These are phyloP conservation scores for Cryptophagus acutangulus DNA, from an alignment of 2,888 invertebrate species.

Conservation along the genomic window DNA sequence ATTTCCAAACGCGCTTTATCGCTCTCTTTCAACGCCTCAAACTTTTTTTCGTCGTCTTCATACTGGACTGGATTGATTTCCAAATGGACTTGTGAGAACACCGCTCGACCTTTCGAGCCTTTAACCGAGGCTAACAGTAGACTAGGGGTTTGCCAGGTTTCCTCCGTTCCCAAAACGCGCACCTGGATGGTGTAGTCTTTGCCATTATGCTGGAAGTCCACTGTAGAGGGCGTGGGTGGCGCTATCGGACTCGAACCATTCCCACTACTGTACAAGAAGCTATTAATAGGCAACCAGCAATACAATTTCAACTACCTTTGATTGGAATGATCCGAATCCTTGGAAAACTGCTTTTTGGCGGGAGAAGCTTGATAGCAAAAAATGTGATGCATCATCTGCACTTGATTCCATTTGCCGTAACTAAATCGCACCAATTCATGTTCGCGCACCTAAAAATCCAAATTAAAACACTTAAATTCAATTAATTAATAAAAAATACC, in stretches of 20 bases:
- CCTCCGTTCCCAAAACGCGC: conserved; percentile 74
- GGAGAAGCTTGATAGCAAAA: conserved; percentile 86
- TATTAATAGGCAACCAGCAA: not conserved
- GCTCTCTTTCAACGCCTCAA: conserved; percentile 54
- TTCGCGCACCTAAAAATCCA: conserved; percentile 60
- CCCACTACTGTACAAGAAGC: conserved; percentile 27
- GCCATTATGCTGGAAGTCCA: conserved; percentile 49
- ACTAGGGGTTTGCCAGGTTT: conserved; percentile 84
- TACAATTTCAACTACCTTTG: conserved; percentile 21
- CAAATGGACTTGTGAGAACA: conserved; percentile 82
- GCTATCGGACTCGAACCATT: conserved; percentile 45
- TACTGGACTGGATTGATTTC: conserved; percentile 71
- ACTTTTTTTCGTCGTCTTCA: conserved; percentile 58
- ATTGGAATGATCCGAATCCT: conserved; percentile 56
- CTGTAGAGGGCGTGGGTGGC: conserved; percentile 43
- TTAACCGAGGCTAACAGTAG: conserved; percentile 64
- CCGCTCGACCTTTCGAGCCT: conserved; percentile 64
- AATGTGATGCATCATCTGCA: conserved; percentile 82
- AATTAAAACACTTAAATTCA: conserved; percentile 1
- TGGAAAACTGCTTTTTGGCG: conserved; percentile 74
- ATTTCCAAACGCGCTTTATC: conserved; percentile 73
- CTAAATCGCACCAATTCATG: conserved; percentile 79
- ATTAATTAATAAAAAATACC: conserved; percentile 45
- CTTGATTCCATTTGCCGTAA: conserved; percentile 77
- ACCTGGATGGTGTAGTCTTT: conserved; percentile 68